Conservation (phyloP, 1,140 invertebrate genomes). For the Leptestheria dahalacensis region DNA sequence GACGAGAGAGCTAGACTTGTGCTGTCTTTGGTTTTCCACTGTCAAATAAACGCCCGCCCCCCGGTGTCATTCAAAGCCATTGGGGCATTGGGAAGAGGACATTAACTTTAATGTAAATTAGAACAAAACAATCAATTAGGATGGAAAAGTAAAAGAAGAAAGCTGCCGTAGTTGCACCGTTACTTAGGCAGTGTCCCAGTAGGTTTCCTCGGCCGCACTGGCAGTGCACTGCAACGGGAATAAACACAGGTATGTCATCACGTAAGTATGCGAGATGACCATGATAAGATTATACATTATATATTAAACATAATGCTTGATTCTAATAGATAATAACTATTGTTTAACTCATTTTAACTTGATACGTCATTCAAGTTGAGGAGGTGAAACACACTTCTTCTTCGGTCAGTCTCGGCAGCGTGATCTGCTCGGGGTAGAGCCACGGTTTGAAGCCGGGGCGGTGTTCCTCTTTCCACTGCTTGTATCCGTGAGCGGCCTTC, state of each 20-base stretch:
- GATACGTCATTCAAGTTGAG: no score
- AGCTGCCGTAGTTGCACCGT: neutral
- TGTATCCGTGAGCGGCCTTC: conserved; percentile 60
- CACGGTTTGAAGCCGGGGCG: conserved; percentile 66
- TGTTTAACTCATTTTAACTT: no score
- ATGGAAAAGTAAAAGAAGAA: neutral
- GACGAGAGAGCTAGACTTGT: no score
- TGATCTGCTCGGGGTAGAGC: conserved; percentile 68
- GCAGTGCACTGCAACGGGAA: neutral
- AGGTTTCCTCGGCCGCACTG: neutral
- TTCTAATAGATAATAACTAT: no score
- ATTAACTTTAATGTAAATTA: no score
- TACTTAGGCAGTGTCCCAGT: neutral
- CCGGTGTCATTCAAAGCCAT: no score
- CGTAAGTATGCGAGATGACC: neutral
- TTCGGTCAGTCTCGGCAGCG: conserved; percentile 43
- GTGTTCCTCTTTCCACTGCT: conserved; percentile 59
- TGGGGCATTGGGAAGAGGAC: no score
- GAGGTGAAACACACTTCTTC: conserved; percentile 52
- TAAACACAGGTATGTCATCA: no score
- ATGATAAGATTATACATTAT: neutral
- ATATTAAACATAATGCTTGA: no score
- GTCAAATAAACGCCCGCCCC: no score
- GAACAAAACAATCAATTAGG: no score
- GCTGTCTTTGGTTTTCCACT: no score